Conservation (phyloP, 2,113 vertebrate genomes). For the Rhabdomys dilectus region DNA sequence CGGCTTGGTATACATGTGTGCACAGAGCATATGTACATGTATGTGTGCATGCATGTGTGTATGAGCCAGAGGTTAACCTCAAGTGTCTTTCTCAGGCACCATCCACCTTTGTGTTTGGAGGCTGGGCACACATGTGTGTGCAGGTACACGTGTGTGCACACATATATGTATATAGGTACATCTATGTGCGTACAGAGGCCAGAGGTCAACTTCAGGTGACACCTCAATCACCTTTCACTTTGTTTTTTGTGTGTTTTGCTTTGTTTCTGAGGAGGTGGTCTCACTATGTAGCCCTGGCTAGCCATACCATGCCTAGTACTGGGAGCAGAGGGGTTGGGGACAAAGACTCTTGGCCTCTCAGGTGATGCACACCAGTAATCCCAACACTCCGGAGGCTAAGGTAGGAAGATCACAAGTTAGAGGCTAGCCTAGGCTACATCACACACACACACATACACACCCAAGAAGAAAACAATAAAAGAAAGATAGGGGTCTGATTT, state of each 20-base stretch:
- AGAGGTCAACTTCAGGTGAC: not conserved
- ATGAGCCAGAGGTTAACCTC: not conserved
- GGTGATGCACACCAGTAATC: not conserved
- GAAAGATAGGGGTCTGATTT: not conserved
- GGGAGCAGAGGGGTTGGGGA: not conserved
- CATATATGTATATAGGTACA: too few relatives aligned
- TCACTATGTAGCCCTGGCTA: not conserved
- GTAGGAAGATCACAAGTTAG: not conserved
- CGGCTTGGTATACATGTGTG: not conserved
- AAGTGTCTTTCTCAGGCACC: not conserved
- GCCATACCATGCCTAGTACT: not conserved
- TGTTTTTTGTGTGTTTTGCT: not conserved
- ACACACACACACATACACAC: fast-evolving
- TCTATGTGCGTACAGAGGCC: not conserved
- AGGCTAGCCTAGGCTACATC: not conserved
- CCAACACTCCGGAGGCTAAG: not conserved
- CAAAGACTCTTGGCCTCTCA: not conserved
- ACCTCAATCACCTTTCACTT: not conserved
- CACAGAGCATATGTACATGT: not conserved
- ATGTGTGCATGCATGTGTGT: not conserved
- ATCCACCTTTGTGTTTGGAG: not conserved
- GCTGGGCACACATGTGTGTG: not conserved
- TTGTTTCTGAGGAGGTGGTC: not conserved
- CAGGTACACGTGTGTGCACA: too few relatives aligned
- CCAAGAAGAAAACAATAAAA: not conserved